Evolutionary conservation across 2,888 invertebrate genomes (phyloP), one percentile per base, ranked within the genome.

Genomic region (Chymomyza fuscimana): DNA sequence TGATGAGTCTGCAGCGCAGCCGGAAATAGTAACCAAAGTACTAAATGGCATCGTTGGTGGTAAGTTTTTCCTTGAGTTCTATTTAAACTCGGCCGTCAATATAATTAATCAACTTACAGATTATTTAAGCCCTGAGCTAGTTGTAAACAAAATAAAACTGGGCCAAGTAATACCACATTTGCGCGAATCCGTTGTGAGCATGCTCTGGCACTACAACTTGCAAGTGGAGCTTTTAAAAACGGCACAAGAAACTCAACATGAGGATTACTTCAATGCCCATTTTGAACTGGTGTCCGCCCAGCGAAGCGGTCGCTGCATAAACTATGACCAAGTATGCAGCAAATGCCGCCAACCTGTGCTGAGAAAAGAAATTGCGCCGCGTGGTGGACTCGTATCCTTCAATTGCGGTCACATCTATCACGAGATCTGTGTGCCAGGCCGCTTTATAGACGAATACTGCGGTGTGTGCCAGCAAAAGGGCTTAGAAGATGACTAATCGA

Each of bases 121-220:
- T 51, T 98, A 98, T 87, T 96, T 99, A 0, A 97, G 98, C 91
- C 99, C 99, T 0, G 95, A 96, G 73, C 94, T 96, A 85, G 93
- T 98, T 75, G 96, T 99, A 67, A 93, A 96, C 86, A 95, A 95
- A 91, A 99, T 99, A 77, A 94, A 96, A 83, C 93, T 95, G 0
- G 95, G 96, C 2, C 95, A 97, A 92, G 93, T 96, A 90, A 97
- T 99, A 83, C 97, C 97, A 9, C 97, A 97, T 52, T 93, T 99
- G 56, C 95, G 98, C 81, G 95, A 96, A 86, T 97, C 98, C 0
- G 93, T 99, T 10, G 97, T 97, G 1, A 98, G 98, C 93, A 97
- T 99, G 95, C 94, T 99, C 92, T 96, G 96, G 85, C 99, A 99
- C 91, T 99, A 97, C 91, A 97, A 97, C 89, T 93, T 98, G 71